These are phyloP conservation scores for Parambassis ranga DNA, from an alignment of 2,797 vertebrate genomes.

Conservation along the genomic window DNA sequence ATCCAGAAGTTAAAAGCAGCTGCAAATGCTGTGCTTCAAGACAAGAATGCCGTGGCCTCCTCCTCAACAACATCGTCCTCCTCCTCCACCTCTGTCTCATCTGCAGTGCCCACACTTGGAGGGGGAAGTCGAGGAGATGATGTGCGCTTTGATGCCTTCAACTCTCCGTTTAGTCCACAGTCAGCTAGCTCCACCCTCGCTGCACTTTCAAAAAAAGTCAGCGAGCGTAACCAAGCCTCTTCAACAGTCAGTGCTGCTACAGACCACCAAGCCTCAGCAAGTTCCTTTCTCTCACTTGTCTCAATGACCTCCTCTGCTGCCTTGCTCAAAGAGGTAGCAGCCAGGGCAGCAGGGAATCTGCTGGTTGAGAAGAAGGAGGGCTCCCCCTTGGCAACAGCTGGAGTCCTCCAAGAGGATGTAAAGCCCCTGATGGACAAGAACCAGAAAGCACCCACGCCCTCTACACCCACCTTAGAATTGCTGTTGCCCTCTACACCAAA, in stretches of 20 bases:
- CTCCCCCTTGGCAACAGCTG: conserved; percentile 56
- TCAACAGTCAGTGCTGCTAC: conserved; percentile 65
- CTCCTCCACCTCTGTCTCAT: conserved; percentile 77
- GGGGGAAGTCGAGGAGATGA: conserved; percentile 85
- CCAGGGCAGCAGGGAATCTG: conserved; percentile 94
- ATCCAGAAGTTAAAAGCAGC: conserved; percentile 98
- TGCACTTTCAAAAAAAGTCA: conserved; percentile 99
- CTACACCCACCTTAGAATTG: conserved; percentile 87
- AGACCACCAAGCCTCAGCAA: conserved; percentile 88
- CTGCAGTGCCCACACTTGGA: conserved; percentile 73
- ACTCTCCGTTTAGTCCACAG: conserved; percentile 96
- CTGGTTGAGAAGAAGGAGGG: conserved; percentile 93
- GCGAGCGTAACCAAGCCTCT: conserved; percentile 88
- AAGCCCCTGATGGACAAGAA: conserved; percentile 91
- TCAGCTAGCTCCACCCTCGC: conserved; percentile 98
- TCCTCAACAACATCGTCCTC: conserved; percentile 79
- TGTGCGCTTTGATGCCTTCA: conserved; percentile 94
- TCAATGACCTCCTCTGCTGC: conserved; percentile 99
- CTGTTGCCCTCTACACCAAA: conserved; percentile 92
- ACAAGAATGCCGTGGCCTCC: conserved; percentile 87
- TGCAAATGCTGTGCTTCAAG: conserved; percentile 96
- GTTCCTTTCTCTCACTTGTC: conserved; percentile 95
- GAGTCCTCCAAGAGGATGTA: conserved; percentile 85
- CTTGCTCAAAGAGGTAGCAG: conserved; percentile 98
- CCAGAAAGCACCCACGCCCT: conserved; percentile 88